These are phyloP conservation scores for Cuniculus paca DNA, from an alignment of 2,797 vertebrate genomes.

Conservation along the genomic window DNA sequence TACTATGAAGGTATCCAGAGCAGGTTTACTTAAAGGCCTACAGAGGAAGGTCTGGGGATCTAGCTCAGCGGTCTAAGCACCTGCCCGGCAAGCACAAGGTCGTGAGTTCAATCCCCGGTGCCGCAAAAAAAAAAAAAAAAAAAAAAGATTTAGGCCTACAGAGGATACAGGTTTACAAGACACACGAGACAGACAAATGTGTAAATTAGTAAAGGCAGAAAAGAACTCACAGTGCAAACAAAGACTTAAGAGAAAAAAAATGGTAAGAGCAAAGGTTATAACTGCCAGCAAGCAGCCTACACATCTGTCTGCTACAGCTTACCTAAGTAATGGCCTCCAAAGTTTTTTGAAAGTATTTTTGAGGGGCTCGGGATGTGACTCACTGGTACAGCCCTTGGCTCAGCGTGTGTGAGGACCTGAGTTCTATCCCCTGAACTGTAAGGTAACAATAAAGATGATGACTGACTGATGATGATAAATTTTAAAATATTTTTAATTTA, in stretches of 20 bases:
- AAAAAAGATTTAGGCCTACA: too few relatives aligned
- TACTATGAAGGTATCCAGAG: not conserved
- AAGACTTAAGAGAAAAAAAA: not conserved
- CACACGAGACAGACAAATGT: not conserved
- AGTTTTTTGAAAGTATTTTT: not conserved
- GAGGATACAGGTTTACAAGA: too few relatives aligned
- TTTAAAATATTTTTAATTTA: not conserved
- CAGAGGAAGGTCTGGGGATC: too few relatives aligned
- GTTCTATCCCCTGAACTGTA: not conserved
- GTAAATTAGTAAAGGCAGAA: slow-evolving; percentile 40
- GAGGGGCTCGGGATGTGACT: not conserved
- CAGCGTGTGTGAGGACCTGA: not conserved
- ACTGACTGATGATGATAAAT: not conserved
- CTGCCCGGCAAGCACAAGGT: too few relatives aligned
- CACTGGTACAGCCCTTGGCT: not conserved
- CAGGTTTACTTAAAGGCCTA: slow-evolving; percentile 37
- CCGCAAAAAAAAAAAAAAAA: too few relatives aligned
- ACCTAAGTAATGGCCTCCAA: not conserved
- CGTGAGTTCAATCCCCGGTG: too few relatives aligned
- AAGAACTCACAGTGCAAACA: not conserved
- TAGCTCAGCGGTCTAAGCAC: too few relatives aligned
- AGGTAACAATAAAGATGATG: not conserved
- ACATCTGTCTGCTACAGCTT: not conserved
- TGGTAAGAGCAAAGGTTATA: not conserved
- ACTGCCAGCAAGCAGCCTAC: not conserved